Evolutionary conservation across 2,797 vertebrate genomes (phyloP).

Genomic region (Neomorphus geoffroyi): DNA sequence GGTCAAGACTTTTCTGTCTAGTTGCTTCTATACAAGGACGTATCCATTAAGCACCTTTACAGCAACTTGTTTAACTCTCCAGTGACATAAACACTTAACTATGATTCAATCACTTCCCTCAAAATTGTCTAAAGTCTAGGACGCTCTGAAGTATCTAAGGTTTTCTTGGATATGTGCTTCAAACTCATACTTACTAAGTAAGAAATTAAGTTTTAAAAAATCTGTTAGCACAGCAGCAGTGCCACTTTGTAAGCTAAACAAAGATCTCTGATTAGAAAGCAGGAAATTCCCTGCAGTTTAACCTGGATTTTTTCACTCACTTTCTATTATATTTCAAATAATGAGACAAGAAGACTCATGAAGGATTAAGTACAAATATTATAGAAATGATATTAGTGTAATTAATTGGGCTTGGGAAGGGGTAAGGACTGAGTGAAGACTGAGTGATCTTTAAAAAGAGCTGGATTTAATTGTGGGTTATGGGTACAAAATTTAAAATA

Average conservation of each 20-base stretch:
- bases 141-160: not conserved
- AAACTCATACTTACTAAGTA: not conserved
- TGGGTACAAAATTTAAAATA: not conserved
- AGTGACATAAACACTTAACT: not conserved
- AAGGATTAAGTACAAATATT: not conserved
- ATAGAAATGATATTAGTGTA: not conserved
- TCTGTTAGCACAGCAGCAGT: not conserved
- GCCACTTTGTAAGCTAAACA: not conserved
- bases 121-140: not conserved
- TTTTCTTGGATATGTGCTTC: not conserved
- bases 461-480: not conserved
- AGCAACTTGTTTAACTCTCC: not conserved
- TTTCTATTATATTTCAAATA: not conserved
- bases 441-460: not conserved
- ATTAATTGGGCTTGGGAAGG: not conserved
- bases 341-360: not conserved
- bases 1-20: not conserved
- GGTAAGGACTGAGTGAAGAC: not conserved
- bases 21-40: not conserved
- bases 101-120: not conserved
- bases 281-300: slow-evolving; percentile 1
- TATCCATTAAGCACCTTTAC: not conserved
- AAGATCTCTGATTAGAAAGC: not conserved
- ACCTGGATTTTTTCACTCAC: not conserved
- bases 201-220: not conserved